Conservation (phyloP, 2,888 invertebrate species). For the Scaptomyza cyrtandrae region DNA sequence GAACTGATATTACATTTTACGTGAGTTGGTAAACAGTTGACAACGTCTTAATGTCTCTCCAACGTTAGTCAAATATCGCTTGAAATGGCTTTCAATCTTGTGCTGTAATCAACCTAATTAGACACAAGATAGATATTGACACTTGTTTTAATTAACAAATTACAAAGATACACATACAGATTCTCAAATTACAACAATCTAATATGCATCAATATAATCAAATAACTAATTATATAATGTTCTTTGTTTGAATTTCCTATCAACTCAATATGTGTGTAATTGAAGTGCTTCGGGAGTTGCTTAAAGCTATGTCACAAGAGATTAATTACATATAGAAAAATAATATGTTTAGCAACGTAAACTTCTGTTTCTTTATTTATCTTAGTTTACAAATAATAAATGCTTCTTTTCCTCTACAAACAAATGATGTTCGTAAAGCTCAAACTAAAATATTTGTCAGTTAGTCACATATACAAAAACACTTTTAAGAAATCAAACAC, state of each 20-base stretch:
- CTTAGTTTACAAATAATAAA: too few relatives aligned
- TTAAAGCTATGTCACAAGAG: too few relatives aligned
- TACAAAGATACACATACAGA: not conserved
- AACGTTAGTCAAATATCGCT: too few relatives aligned
- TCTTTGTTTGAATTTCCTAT: not conserved
- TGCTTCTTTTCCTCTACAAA: too few relatives aligned
- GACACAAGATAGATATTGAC: not conserved
- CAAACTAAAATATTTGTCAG: too few relatives aligned
- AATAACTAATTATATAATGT: not conserved
- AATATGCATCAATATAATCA: not conserved
- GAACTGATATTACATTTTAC: not conserved
- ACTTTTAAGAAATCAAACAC: too few relatives aligned
- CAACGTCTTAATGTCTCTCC: too few relatives aligned
- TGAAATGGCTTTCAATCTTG: not conserved
- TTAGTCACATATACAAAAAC: too few relatives aligned
- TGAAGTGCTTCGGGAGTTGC: not conserved
- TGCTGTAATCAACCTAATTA: not conserved
- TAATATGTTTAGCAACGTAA: not conserved
- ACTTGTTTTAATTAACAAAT: constrained; percentile 1
- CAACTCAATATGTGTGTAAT: not conserved
- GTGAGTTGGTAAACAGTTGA: not conserved
- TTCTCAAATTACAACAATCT: not conserved
- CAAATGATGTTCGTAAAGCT: too few relatives aligned
- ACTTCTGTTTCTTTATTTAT: too few relatives aligned
- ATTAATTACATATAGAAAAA: not conserved